phyloP scores from a whole-genome alignment of 2,888 invertebrate genomes.

The Mechanitis messenoides region DNA sequence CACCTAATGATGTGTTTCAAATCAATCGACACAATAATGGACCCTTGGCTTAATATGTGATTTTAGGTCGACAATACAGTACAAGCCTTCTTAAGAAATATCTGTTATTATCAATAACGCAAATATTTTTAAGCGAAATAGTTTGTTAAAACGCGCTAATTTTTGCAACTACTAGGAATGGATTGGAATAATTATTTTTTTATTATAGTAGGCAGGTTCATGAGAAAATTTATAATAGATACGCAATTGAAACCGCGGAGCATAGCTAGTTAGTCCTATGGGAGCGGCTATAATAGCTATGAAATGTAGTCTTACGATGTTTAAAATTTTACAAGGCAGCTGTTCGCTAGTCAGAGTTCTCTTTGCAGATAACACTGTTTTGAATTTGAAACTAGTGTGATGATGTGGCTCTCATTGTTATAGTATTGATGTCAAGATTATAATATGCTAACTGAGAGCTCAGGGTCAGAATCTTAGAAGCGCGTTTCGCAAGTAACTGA shows the following conservation, averaged over 20 bases:
- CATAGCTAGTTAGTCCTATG: slow-evolving; percentile 4
- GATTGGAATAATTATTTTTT: too few relatives aligned
- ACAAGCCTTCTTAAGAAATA: slow-evolving; percentile 14
- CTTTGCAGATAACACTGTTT: too few relatives aligned
- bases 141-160: too few relatives aligned
- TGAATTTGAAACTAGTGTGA: slow-evolving; percentile 1
- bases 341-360: too few relatives aligned
- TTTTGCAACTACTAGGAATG: too few relatives aligned
- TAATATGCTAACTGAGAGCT: slow-evolving; percentile 44
- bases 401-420: slow-evolving; percentile 30
- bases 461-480: slow-evolving; percentile 53
- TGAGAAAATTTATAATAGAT: too few relatives aligned
- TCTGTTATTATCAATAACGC: slow-evolving; percentile 15
- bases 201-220: too few relatives aligned
- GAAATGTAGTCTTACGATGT: too few relatives aligned
- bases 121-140: too few relatives aligned
- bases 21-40: slow-evolving; percentile 45
- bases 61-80: slow-evolving; percentile 33
- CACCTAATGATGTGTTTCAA: slow-evolving; percentile 50
- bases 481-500: slow-evolving; percentile 48
- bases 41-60: slow-evolving; percentile 40
- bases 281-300: slow-evolving; percentile 2
- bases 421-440: slow-evolving; percentile 53
- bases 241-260: too few relatives aligned
- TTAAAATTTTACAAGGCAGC: too few relatives aligned